These are phyloP conservation scores for Drosophila robusta DNA, from an alignment of 2,888 invertebrate genomes.

Conservation along the genomic window DNA sequence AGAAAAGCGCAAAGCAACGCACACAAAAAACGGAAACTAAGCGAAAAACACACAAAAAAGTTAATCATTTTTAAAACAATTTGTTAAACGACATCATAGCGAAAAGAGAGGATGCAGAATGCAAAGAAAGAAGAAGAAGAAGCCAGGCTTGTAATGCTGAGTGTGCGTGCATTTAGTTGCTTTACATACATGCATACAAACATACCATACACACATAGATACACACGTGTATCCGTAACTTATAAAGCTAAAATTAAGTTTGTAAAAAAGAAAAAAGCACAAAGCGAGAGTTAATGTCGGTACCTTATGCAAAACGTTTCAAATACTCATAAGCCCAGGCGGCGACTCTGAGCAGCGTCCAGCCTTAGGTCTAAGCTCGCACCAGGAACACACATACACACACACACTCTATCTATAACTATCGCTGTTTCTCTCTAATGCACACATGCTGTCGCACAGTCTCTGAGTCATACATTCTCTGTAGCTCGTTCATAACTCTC, in stretches of 20 bases:
- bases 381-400: slow-evolving; percentile 30
- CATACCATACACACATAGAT: slow-evolving; percentile 13
- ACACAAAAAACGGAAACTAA: slow-evolving; percentile 44
- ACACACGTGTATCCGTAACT: slow-evolving; percentile 33
- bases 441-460: slow-evolving; percentile 22
- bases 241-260: slow-evolving; percentile 69
- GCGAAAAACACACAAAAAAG: slow-evolving; percentile 28
- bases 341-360: slow-evolving; percentile 49
- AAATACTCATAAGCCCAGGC: slow-evolving; percentile 73
- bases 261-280: slow-evolving; percentile 60
- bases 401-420: slow-evolving; percentile 24
- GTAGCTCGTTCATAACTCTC: slow-evolving; percentile 19
- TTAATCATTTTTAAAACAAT: slow-evolving; percentile 18
- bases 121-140: slow-evolving; percentile 24
- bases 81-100: slow-evolving; percentile 56
- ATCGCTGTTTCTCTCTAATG: slow-evolving; percentile 23
- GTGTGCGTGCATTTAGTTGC: slow-evolving; percentile 56
- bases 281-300: slow-evolving; percentile 81
- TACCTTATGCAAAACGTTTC: slow-evolving; percentile 72
- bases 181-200: slow-evolving; percentile 30
- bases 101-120: slow-evolving; percentile 49
- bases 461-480: slow-evolving; percentile 36
- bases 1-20: slow-evolving; percentile 52
- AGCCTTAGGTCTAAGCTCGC: slow-evolving; percentile 71
- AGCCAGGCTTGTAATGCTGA: slow-evolving; percentile 40